A percentile compares a stretch with the other conserved stretches of the same genome.
Conservation (phyloP, 2,113 vertebrate genomes). For the Haliaeetus leucogaster region DNA sequence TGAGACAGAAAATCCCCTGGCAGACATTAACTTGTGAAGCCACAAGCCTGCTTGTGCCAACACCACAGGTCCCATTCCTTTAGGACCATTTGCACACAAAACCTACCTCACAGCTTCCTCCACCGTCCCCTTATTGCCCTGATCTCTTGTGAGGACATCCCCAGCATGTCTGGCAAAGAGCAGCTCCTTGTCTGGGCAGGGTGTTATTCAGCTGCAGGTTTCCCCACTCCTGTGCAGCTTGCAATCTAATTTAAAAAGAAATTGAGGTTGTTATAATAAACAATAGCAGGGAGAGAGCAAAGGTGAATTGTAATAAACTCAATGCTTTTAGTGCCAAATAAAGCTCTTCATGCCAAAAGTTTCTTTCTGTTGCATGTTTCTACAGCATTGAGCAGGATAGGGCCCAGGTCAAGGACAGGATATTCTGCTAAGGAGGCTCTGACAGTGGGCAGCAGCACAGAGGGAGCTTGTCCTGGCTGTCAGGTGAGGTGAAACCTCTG, state of each 20-base stretch:
- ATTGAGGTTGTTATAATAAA: background rate
- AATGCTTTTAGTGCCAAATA: background rate
- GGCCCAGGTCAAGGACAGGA: background rate
- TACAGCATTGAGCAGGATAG: background rate
- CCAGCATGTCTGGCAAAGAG: background rate
- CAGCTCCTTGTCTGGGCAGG: background rate
- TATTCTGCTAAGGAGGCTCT: background rate
- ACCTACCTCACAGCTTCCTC: background rate
- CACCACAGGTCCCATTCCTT: background rate
- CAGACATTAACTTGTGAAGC: background rate
- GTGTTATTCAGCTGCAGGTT: background rate
- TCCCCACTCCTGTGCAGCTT: background rate
- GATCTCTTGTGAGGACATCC: background rate
- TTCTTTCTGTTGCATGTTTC: background rate
- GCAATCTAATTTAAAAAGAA: background rate
- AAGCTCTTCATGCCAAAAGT: background rate
- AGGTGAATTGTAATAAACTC: background rate
- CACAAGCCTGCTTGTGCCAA: background rate
- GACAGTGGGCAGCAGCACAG: background rate
- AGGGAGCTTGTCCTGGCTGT: background rate
- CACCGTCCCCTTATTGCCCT: background rate
- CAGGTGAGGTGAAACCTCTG: background rate
- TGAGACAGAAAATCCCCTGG: background rate
- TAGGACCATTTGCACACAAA: background rate
- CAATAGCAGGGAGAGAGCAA: fast-evolving